Evolutionary conservation across 2,888 invertebrate species (phyloP).

Genomic region (Agrotis puta): DNA sequence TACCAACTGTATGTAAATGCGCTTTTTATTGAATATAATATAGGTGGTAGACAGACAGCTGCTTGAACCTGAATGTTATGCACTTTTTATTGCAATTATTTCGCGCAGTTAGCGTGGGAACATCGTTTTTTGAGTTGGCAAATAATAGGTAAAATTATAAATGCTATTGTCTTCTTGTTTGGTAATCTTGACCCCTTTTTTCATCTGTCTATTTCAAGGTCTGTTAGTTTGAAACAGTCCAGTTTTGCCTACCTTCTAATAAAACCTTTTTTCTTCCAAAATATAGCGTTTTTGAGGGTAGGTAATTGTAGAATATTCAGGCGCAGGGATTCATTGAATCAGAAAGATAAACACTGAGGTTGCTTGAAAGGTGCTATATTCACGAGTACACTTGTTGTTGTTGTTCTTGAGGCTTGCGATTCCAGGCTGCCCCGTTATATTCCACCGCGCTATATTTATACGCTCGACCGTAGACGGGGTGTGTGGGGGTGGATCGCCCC

Average conservation of each 20-base stretch:
- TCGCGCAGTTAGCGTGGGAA: conserved; percentile 21
- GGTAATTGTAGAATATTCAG: no score
- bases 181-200: neutral
- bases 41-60: conserved; percentile 10
- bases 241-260: neutral
- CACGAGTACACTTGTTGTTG: no score
- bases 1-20: conserved; percentile 9
- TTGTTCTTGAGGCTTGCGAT: no score
- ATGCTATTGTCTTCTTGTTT: neutral
- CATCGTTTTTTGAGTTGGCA: neutral
- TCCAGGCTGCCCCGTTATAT: no score
- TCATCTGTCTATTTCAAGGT: neutral
- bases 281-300: no score
- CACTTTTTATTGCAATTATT: conserved; percentile 19
- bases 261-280: no score
- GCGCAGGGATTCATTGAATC: no score
- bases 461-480: no score
- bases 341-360: no score
- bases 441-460: no score
- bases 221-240: neutral
- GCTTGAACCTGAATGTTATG: conserved; percentile 21
- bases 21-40: conserved; percentile 31
- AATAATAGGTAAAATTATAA: neutral
- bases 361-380: no score
- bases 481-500: no score